Percentiles rank a stretch among this genome's conserved stretches.
phyloP scores from a whole-genome alignment of 2,113 vertebrate genomes.

The Nothobranchius kuhntae region DNA sequence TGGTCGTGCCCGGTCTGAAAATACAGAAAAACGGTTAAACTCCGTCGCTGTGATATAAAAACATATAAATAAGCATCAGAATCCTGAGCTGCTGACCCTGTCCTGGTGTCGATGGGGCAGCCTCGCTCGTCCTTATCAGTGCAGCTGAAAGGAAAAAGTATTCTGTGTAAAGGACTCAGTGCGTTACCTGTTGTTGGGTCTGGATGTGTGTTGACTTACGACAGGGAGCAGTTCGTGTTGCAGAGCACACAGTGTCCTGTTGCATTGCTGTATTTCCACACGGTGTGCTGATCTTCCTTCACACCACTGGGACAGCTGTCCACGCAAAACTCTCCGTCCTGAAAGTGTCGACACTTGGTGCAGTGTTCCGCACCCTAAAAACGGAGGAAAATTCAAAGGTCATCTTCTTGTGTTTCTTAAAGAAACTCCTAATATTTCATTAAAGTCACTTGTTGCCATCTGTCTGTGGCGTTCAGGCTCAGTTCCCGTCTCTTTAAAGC shows the following conservation, averaged over 20 bases:
- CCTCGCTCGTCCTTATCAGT: conserved; percentile 85
- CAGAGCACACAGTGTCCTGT: conserved; percentile 86
- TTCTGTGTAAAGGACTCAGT: not conserved
- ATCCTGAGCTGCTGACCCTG: conserved; percentile 72
- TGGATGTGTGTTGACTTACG: conserved; percentile 79
- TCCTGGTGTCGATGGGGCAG: conserved; percentile 87
- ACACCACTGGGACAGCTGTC: conserved; percentile 89
- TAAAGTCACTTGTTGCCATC: no score
- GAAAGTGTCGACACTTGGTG: conserved; percentile 83
- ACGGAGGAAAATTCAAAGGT: not conserved
- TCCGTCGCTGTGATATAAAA: not conserved
- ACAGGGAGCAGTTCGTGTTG: conserved; percentile 90
- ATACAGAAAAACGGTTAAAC: not conserved
- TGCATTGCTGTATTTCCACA: conserved; percentile 92
- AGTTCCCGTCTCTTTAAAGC: no score
- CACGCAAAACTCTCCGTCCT: conserved; percentile 86
- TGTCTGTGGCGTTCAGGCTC: no score
- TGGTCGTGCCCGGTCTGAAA: conserved; percentile 86
- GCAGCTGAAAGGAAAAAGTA: conserved; percentile 80
- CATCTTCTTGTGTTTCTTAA: no score
- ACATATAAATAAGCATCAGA: not conserved
- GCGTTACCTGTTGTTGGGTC: not conserved
- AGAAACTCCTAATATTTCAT: no score
- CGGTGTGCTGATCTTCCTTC: conserved; percentile 86
- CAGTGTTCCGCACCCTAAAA: conserved; percentile 87